Conservation (phyloP, 2,888 invertebrate species). For the Epinotia bilunana region DNA sequence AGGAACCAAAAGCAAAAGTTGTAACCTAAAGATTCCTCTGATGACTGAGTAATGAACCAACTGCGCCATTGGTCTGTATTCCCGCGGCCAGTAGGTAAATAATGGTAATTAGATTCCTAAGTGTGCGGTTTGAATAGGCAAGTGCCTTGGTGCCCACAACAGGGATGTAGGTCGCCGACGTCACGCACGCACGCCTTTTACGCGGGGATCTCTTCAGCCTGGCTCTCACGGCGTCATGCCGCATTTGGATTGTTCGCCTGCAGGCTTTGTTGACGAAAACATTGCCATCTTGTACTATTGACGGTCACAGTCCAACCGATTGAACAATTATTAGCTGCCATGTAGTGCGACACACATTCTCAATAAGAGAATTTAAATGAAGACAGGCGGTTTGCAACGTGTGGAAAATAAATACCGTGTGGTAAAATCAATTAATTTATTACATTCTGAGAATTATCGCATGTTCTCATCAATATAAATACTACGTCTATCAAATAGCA, state of each 20-base stretch:
- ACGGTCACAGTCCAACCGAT: conserved; percentile 35
- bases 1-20: background rate
- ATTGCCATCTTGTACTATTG: conserved; percentile 41
- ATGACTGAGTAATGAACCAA: conserved; percentile 28
- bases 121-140: conserved; percentile 67
- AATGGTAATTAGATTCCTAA: conserved; percentile 73
- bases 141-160: conserved; percentile 54
- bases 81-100: conserved; percentile 58
- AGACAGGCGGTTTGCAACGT: background rate
- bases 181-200: conserved; percentile 64
- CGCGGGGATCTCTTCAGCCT: conserved; percentile 47
- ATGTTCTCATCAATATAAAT: conserved; percentile 24
- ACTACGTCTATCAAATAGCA: conserved; percentile 34
- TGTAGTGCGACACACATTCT: conserved; percentile 21
- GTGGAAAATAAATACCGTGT: background rate
- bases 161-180: conserved; percentile 66
- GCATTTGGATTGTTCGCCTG: conserved; percentile 60
- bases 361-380: conserved; percentile 13
- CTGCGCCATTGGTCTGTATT: conserved; percentile 46
- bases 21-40: background rate
- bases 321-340: conserved; percentile 42
- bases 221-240: conserved; percentile 53
- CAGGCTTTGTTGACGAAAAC: conserved; percentile 51
- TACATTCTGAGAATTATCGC: conserved; percentile 13
- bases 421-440: conserved; percentile 6